Evolutionary conservation across 2,113 vertebrate species (phyloP).

Genomic region (Emydura subglobosa): DNA sequence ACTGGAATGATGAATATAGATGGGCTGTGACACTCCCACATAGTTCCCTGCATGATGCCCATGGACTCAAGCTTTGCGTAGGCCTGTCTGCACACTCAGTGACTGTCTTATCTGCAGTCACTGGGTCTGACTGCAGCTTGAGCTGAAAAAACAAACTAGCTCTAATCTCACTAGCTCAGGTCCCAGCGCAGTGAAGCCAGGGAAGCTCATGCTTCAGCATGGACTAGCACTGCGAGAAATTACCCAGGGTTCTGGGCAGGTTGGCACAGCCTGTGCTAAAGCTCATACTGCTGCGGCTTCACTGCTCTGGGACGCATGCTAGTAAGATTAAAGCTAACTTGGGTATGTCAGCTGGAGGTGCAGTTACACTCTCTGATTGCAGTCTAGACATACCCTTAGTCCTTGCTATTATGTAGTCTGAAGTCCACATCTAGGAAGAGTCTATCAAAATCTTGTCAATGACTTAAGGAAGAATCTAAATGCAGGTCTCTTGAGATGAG

Average conservation of each 20-base stretch:
- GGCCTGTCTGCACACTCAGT: not conserved
- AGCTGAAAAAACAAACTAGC: not conserved
- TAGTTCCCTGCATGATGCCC: not conserved
- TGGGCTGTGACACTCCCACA: not conserved
- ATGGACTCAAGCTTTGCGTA: not conserved
- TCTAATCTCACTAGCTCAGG: not conserved
- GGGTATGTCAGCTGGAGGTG: not conserved
- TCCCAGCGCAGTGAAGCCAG: not conserved
- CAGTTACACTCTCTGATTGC: not conserved
- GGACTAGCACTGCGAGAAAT: not conserved
- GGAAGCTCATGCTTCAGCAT: not conserved
- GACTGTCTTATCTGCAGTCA: not conserved
- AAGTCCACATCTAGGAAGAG: accelerated
- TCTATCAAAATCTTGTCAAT: not conserved
- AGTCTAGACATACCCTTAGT: not conserved
- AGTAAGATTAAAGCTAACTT: not conserved
- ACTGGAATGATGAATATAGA: not conserved
- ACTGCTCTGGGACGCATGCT: not conserved
- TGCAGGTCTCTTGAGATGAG: not conserved
- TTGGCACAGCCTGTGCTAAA: not conserved
- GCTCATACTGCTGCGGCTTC: not conserved
- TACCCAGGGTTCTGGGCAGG: not conserved
- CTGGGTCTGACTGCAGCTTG: not conserved
- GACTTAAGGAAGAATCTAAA: not conserved
- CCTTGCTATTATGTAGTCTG: not conserved